phyloP scores from a whole-genome alignment of 2,113 vertebrate genomes.

The Corydoras sp. region DNA sequence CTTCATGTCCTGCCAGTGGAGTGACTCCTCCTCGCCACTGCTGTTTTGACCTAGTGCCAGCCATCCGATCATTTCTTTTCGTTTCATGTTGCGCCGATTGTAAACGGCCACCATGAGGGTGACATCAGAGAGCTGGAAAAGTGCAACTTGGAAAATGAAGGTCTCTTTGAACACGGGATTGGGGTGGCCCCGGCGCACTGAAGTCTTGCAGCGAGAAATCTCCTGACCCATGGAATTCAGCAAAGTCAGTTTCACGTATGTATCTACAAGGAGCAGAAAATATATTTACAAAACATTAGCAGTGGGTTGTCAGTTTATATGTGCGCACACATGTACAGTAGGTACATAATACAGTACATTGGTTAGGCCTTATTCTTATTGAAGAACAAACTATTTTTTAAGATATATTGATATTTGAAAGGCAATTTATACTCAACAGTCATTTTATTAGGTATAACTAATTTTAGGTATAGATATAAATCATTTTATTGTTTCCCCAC shows the following conservation, averaged over 20 bases:
- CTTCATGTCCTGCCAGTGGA: slow-evolving; percentile 93
- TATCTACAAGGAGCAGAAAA: slow-evolving; percentile 66
- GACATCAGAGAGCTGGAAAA: slow-evolving; percentile 95
- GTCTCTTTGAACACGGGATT: slow-evolving; percentile 96
- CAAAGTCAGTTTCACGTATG: slow-evolving; percentile 84
- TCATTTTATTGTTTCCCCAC: too few relatives aligned
- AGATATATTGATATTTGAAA: too few relatives aligned
- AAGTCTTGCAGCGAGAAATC: slow-evolving; percentile 91
- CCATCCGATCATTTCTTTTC: slow-evolving; percentile 97
- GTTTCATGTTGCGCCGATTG: slow-evolving; percentile 86
- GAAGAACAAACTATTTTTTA: too few relatives aligned
- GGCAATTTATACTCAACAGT: too few relatives aligned
- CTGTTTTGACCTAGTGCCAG: slow-evolving; percentile 86
- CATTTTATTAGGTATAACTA: too few relatives aligned
- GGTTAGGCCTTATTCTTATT: too few relatives aligned
- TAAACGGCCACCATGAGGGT: slow-evolving; percentile 88
- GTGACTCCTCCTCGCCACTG: slow-evolving; percentile 86
- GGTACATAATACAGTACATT: too few relatives aligned
- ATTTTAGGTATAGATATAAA: too few relatives aligned
- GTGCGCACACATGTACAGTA: too few relatives aligned
- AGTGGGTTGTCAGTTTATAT: too few relatives aligned
- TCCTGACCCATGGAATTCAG: slow-evolving; percentile 89
- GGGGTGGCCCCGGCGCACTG: slow-evolving; percentile 84
- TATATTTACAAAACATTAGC: too few relatives aligned
- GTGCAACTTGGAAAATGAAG: slow-evolving; percentile 93